Conservation (phyloP, 2,113 vertebrate genomes). For the Maccullochella peelii region DNA sequence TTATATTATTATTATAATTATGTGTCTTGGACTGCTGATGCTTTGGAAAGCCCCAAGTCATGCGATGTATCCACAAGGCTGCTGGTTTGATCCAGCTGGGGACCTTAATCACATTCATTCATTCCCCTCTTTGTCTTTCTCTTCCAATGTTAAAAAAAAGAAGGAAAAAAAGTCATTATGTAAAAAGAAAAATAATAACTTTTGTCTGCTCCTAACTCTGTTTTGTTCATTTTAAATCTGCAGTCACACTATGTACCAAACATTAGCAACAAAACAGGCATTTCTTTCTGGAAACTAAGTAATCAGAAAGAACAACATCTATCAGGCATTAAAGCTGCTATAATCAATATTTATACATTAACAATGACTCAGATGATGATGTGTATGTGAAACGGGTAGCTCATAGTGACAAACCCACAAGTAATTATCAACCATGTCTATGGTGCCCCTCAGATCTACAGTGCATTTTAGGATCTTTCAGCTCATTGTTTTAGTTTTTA, state of each 20-base stretch:
- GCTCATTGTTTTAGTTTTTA: not conserved
- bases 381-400: too few relatives aligned
- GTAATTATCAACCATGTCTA: not conserved
- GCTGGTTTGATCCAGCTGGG: not conserved
- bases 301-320: not conserved
- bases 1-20: not conserved
- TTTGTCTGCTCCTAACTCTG: not conserved
- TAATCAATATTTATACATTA: not conserved
- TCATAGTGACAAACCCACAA: not conserved
- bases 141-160: not conserved
- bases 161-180: not conserved
- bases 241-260: not conserved
- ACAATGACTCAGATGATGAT: not conserved
- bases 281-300: not conserved
- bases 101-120: not conserved
- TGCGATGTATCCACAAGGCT: not conserved
- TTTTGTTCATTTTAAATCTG: not conserved
- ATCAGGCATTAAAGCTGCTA: not conserved
- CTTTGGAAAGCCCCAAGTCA: not conserved
- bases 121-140: not conserved
- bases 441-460: not conserved
- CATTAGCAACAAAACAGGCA: not conserved
- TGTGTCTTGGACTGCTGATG: not conserved
- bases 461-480: not conserved
- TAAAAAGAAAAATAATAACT: not conserved